Evolutionary conservation across 2,113 vertebrate genomes (phyloP).

Genomic region (Cariama cristata): DNA sequence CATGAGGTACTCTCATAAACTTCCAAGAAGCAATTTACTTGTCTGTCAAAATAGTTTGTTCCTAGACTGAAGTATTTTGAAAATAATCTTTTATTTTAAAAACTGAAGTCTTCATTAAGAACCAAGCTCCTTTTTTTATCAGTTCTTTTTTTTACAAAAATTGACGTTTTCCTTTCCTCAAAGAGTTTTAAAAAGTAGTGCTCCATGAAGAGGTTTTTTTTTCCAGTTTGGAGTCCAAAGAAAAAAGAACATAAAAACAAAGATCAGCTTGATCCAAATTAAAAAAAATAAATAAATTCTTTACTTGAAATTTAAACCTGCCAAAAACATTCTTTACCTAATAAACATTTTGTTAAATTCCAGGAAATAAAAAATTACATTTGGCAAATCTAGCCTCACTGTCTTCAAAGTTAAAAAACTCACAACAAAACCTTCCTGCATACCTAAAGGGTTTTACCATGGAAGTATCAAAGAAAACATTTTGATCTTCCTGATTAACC

Average conservation of each 20-base stretch:
- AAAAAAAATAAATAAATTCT: neutral
- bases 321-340: slow-evolving; percentile 16
- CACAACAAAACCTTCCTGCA: neutral
- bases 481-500: neutral
- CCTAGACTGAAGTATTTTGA: neutral
- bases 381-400: neutral
- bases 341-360: slow-evolving; percentile 21
- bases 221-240: neutral
- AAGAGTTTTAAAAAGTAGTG: neutral
- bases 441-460: neutral
- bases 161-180: fast-evolving
- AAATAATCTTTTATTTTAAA: neutral
- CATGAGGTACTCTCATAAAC: neutral
- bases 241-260: neutral
- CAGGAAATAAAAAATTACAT: slow-evolving; percentile 3
- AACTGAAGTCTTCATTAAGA: neutral
- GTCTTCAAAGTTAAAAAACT: neutral
- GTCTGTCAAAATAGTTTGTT: neutral
- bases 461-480: neutral
- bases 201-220: neutral
- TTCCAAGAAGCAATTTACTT: neutral
- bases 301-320: neutral
- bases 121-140: neutral
- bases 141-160: neutral
- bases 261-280: neutral